Base-by-base conservation (phyloP, 2,797 vertebrate genomes). In the Pangasius larnaudii region DNA sequence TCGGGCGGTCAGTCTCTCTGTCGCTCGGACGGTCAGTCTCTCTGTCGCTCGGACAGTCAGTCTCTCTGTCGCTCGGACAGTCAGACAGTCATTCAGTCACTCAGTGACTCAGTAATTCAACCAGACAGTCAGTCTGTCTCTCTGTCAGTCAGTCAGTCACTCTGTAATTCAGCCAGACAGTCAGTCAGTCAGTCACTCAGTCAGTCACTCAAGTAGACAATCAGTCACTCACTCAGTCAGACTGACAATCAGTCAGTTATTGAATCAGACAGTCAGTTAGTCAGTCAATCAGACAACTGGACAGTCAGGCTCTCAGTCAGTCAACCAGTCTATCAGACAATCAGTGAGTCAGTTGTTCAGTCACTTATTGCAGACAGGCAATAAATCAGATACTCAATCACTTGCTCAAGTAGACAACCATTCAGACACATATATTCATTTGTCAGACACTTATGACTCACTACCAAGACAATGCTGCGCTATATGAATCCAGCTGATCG, bases 171-270 rank as follows among this genome's bases (percentile, higher is more conserved):
- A 58, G 2, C 1, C 27, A 78, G n/a, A 0, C 27, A 77, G 46
- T 24, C 14, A 78, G 0, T 53, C 27, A 30, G 14, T 4, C 75
- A 18, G 0, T 27, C 49, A 51, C 6, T 30, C n/a, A 79, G n/a
- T 2, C 30, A 22, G 0, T 51, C 3, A 36, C 3, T 53, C 49
- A 19, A 10, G 8, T n/a, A 78, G 75, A 3, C 42, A 49, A 3
- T 11, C 71, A 46, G 39, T 8, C 42, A 46, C 0, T n/a, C 42
- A 13, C 24, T 1, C 0, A 24, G 36, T n/a, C 72, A 49, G 36
- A 5, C 7, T 0, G 65, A 0, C 30, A 69, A 0, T 0, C 72
- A 74, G 22, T 27, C 39, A 42, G 22, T 5, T 1, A 0, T 2
- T 69, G 30, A 14, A 5, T 27, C 39, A 74, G 8, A 46, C 71